phyloP scores from a whole-genome alignment of 1,140 invertebrate species.

The Euwallacea fornicatus region DNA sequence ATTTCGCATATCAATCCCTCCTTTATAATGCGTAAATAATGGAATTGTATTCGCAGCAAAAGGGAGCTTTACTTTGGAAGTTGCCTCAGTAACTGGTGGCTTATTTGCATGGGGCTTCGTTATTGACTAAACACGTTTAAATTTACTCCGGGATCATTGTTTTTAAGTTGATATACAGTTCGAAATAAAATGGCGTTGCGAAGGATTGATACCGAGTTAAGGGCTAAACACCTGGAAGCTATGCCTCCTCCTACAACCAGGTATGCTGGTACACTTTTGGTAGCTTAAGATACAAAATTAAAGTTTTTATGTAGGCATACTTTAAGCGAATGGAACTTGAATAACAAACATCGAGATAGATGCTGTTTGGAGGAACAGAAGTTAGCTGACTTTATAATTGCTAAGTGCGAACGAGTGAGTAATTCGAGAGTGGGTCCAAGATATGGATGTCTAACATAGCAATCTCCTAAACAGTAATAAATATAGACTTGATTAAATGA shows the following conservation, averaged over 20 bases:
- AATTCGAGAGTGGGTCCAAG: background rate
- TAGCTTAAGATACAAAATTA: background rate
- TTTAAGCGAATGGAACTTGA: conserved; percentile 71
- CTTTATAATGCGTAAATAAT: background rate
- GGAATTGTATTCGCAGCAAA: background rate
- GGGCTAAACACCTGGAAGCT: conserved; percentile 30
- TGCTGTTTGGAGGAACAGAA: conserved; percentile 72
- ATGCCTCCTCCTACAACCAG: conserved; percentile 44
- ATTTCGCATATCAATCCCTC: background rate
- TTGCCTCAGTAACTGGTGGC: conserved; percentile 7
- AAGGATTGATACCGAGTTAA: conserved; percentile 27
- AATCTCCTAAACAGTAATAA: background rate
- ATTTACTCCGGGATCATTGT: background rate
- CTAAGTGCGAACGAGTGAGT: conserved; percentile 47
- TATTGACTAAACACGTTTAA: conserved; percentile 22
- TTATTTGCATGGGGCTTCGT: background rate
- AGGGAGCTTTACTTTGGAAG: background rate
- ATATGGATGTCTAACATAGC: background rate
- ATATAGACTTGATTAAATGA: too few relatives aligned
- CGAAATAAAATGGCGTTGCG: background rate
- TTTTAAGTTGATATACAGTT: background rate
- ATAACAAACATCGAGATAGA: conserved; percentile 64
- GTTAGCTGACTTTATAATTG: conserved; percentile 68
- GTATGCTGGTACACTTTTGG: conserved; percentile 13
- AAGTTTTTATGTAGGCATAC: conserved; percentile 59